Conservation (phyloP, 2,888 invertebrate genomes). For the Scaptomyza caliginosa region DNA sequence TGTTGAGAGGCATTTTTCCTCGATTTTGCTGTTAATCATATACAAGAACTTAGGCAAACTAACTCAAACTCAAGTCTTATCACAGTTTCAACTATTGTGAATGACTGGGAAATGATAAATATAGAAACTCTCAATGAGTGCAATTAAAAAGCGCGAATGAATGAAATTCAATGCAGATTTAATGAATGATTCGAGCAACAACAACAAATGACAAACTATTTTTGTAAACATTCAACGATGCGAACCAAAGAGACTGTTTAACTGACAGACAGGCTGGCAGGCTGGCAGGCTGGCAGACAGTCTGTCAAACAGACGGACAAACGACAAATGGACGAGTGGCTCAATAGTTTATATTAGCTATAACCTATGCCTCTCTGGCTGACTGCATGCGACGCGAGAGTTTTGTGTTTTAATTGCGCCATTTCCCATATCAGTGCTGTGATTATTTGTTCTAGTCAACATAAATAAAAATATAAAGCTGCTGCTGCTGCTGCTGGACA, state of each 20-base stretch:
- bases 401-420: slow-evolving; percentile 70
- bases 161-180: slow-evolving; percentile 74
- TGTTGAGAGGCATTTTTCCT: too few species aligned
- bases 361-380: slow-evolving; percentile 7
- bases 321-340: slow-evolving; percentile 21
- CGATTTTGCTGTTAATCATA: too few species aligned
- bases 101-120: slow-evolving; percentile 9
- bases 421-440: slow-evolving; percentile 75
- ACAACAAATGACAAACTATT: slow-evolving; percentile 62
- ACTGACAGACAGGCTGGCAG: background rate
- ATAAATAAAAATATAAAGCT: slow-evolving; percentile 55
- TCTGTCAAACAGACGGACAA: slow-evolving; percentile 23
- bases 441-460: slow-evolving; percentile 74
- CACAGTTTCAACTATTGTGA: background rate
- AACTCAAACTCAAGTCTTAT: background rate
- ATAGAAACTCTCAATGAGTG: slow-evolving; percentile 45
- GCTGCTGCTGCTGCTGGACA: slow-evolving; percentile 17
- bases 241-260: too few species aligned
- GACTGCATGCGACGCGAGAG: slow-evolving; percentile 36
- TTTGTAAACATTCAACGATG: slow-evolving; percentile 65
- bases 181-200: slow-evolving; percentile 68
- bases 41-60: too few species aligned
- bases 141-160: slow-evolving; percentile 67
- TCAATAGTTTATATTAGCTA: slow-evolving; percentile 7
- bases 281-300: slow-evolving; percentile 14